Evolutionary conservation across 2,113 vertebrate genomes (phyloP).

Genomic region (Formicarius rufipectus): DNA sequence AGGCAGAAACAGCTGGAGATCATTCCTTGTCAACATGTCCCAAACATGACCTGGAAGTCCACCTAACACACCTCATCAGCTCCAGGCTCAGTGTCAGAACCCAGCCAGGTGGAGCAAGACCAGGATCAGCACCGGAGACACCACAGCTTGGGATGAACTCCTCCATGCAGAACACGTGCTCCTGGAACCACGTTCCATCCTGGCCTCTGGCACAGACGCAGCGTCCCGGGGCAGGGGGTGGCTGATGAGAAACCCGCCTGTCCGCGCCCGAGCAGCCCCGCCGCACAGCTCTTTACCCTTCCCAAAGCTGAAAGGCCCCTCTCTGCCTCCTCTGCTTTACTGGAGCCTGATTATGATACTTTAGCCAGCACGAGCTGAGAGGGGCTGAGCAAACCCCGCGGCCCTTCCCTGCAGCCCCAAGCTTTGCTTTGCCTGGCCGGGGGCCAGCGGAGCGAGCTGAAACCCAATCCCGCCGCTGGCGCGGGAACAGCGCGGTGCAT

Average conservation of each 20-base stretch:
- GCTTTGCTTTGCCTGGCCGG: conserved; percentile 74
- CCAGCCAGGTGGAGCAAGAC: neutral
- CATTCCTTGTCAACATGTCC: neutral
- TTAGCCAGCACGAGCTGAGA: conserved; percentile 57
- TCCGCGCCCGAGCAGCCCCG: neutral
- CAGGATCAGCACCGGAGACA: fast-evolving
- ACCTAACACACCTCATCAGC: neutral
- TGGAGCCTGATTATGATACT: conserved; percentile 50
- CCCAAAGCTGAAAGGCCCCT: conserved; percentile 21
- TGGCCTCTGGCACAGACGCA: neutral
- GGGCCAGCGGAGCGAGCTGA: conserved; percentile 63
- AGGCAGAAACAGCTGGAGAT: neutral
- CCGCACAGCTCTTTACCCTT: neutral
- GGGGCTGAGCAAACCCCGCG: conserved; percentile 39
- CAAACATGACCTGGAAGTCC: neutral
- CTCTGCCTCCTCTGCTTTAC: conserved; percentile 58
- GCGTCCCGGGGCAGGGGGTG: neutral
- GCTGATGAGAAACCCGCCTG: conserved; percentile 70
- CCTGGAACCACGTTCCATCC: neutral
- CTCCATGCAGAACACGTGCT: fast-evolving
- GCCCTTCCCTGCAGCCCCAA: conserved; percentile 47
- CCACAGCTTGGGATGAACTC: neutral
- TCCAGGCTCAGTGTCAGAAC: neutral
- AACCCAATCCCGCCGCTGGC: conserved; percentile 67
- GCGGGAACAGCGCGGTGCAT: conserved; percentile 66